Conservation (phyloP, 2,113 vertebrate genomes). For the Oceanodroma tethys region DNA sequence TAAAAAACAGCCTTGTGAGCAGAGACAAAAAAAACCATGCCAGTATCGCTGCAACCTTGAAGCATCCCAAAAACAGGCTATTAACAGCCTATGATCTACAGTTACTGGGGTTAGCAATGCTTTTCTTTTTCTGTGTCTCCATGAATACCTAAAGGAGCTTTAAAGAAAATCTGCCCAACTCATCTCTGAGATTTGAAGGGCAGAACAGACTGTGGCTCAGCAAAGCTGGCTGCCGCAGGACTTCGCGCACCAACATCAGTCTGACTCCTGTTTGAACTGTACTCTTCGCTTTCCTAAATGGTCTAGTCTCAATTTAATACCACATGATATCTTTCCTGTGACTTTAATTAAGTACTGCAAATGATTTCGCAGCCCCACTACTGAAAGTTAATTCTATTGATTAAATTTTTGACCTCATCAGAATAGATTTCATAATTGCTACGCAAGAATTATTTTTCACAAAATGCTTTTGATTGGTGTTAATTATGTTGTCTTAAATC, state of each 20-base stretch:
- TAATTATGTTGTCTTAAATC: neutral
- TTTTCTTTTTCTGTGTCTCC: neutral
- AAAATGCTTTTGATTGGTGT: neutral
- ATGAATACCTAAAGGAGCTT: neutral
- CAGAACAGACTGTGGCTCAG: neutral
- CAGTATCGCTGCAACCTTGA: neutral
- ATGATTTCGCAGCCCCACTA: neutral
- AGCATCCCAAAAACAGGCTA: neutral
- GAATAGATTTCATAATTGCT: neutral
- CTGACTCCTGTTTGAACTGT: neutral
- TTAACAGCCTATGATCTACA: neutral
- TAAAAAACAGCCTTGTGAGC: neutral
- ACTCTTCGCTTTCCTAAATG: fast-evolving
- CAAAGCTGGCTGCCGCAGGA: neutral
- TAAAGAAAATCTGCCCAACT: neutral
- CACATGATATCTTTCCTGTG: neutral
- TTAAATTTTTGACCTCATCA: neutral
- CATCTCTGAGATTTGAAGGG: neutral
- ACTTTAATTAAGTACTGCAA: neutral
- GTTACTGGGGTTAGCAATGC: neutral
- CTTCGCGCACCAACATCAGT: neutral
- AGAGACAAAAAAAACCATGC: neutral
- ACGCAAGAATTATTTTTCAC: neutral
- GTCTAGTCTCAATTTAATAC: neutral
- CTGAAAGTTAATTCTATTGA: neutral